A percentile compares a stretch with the other conserved stretches of the same genome.
phyloP scores from a whole-genome alignment of 2,888 invertebrate genomes.

The Macroteleia sp. region DNA sequence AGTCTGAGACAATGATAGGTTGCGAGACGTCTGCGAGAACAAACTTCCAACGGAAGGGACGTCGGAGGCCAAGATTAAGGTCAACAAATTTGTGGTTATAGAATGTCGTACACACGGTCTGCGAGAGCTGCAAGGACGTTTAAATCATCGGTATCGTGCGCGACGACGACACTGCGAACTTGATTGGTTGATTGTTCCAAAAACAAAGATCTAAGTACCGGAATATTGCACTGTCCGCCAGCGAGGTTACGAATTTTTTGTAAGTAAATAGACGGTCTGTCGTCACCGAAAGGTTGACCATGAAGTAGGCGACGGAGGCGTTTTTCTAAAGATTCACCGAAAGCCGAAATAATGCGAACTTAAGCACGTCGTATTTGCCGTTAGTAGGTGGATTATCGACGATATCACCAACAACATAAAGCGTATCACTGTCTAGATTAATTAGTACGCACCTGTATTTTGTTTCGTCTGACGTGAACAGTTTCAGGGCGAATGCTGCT shows the following conservation, averaged over 20 bases:
- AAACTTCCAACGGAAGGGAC: constrained; percentile 59
- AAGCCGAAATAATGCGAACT: not conserved
- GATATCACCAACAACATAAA: not conserved
- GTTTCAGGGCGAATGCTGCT: constrained; percentile 7
- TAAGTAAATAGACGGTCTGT: constrained; percentile 8
- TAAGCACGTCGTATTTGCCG: constrained; percentile 8
- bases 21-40: constrained; percentile 1
- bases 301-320: not conserved
- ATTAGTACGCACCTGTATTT: constrained; percentile 21
- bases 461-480: constrained; percentile 14
- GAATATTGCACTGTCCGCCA: not conserved
- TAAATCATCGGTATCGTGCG: not conserved
- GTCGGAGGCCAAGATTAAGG: constrained; percentile 67
- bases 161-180: not conserved
- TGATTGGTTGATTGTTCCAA: constrained; percentile 4
- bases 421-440: not conserved
- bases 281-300: not conserved
- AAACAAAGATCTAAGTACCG: not conserved
- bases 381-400: no score
- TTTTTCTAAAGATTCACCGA: constrained; percentile 6
- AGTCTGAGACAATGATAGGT: constrained; percentile 62
- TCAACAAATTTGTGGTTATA: constrained; percentile 65
- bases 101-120: no score
- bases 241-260: not conserved
- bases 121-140: constrained; percentile 1